Evolutionary conservation across 2,888 invertebrate genomes (phyloP).

Genomic region (Pimpla rufipes): DNA sequence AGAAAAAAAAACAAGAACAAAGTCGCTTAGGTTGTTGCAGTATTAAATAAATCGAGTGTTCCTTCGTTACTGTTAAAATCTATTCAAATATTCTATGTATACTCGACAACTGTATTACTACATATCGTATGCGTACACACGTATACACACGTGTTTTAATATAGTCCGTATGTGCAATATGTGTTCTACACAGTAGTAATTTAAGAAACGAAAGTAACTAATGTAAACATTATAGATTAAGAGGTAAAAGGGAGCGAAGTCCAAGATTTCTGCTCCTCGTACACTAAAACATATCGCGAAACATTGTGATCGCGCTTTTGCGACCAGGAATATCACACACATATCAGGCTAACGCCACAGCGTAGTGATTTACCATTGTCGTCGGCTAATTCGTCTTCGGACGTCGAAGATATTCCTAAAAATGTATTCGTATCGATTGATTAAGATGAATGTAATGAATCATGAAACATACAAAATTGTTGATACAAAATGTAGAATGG

Average conservation of each 20-base stretch:
- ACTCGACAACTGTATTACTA: constrained; percentile 30
- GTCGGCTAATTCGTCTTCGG: constrained; percentile 20
- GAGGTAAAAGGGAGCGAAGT: not conserved
- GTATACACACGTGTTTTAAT: constrained; percentile 15
- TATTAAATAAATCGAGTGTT: constrained; percentile 49
- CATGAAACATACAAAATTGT: not conserved
- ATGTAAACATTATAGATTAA: constrained; percentile 24
- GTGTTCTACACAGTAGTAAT: constrained; percentile 38
- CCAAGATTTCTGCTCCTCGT: constrained; percentile 16
- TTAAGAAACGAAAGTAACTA: constrained; percentile 24
- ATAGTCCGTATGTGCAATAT: constrained; percentile 43
- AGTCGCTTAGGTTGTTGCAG: constrained; percentile 50
- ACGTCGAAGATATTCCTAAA: constrained; percentile 13
- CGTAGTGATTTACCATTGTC: constrained; percentile 40
- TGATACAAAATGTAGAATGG: not conserved
- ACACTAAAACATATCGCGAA: constrained; percentile 34
- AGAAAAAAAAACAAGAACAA: not conserved
- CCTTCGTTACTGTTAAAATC: constrained; percentile 61
- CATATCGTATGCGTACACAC: constrained; percentile 31
- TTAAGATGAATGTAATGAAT: not conserved
- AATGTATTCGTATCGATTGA: not conserved
- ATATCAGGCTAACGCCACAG: constrained; percentile 79
- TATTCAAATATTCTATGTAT: constrained; percentile 64
- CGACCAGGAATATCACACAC: constrained; percentile 82
- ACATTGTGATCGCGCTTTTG: constrained; percentile 79